Conservation (phyloP, 2,113 vertebrate species). For the Heliornis fulica region DNA sequence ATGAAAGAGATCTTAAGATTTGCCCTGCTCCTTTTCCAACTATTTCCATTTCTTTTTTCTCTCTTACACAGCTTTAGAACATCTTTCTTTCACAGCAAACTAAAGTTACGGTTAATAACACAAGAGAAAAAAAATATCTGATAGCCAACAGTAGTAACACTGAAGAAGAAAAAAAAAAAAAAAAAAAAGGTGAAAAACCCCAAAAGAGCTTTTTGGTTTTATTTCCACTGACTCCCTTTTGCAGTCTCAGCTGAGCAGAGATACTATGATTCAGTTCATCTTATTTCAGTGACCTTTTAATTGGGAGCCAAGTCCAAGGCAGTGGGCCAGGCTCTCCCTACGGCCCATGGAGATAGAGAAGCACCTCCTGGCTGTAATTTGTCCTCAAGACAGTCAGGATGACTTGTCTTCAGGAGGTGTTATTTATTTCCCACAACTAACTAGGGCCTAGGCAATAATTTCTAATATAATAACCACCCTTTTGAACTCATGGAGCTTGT, state of each 20-base stretch:
- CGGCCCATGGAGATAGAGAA: background rate
- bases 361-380: background rate
- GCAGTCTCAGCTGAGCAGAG: background rate
- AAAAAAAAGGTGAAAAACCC: background rate
- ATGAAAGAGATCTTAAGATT: background rate
- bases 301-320: background rate
- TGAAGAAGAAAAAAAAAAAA: background rate
- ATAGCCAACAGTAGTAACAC: background rate
- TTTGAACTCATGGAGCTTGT: background rate
- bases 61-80: background rate
- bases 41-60: background rate
- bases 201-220: background rate
- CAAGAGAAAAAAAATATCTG: background rate
- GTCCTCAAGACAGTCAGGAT: background rate
- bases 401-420: background rate
- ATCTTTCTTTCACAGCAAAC: background rate
- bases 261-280: background rate
- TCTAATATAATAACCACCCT: background rate
- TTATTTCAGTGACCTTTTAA: background rate
- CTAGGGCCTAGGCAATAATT: background rate
- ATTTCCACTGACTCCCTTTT: background rate
- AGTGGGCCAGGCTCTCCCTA: background rate
- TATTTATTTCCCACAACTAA: background rate
- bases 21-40: background rate
- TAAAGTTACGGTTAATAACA: background rate